phyloP scores from a whole-genome alignment of 2,113 vertebrate genomes.

The Pandion haliaetus region DNA sequence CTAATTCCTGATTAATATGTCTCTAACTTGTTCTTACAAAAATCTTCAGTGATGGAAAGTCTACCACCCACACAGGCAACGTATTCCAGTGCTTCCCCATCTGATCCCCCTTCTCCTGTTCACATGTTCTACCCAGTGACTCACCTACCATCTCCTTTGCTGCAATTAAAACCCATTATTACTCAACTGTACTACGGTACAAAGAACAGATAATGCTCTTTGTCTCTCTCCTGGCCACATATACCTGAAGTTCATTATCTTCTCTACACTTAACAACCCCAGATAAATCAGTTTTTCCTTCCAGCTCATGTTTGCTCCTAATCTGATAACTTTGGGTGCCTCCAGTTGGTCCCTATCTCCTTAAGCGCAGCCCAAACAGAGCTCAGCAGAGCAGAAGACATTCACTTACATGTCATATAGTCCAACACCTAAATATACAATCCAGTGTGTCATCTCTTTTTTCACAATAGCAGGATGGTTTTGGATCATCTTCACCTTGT shows the following conservation, averaged over 20 bases:
- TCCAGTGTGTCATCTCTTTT: not conserved
- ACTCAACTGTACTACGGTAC: not conserved
- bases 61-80: not conserved
- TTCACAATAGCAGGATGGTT: not conserved
- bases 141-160: not conserved
- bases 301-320: not conserved
- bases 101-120: not conserved
- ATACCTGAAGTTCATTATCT: not conserved
- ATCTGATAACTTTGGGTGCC: not conserved
- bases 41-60: not conserved
- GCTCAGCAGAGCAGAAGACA: not conserved
- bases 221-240: not conserved
- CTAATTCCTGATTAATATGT: slow-evolving; percentile 26
- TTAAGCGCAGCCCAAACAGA: not conserved
- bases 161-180: not conserved
- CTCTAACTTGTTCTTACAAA: slow-evolving; percentile 4
- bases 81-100: not conserved
- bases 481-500: not conserved
- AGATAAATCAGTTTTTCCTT: not conserved
- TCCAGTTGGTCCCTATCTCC: not conserved
- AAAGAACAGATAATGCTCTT: not conserved
- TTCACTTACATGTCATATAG: not conserved
- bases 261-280: not conserved
- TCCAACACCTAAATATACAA: not conserved
- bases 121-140: not conserved